Conservation (phyloP, 2,888 invertebrate species). For the Eupithecia inturbata region DNA sequence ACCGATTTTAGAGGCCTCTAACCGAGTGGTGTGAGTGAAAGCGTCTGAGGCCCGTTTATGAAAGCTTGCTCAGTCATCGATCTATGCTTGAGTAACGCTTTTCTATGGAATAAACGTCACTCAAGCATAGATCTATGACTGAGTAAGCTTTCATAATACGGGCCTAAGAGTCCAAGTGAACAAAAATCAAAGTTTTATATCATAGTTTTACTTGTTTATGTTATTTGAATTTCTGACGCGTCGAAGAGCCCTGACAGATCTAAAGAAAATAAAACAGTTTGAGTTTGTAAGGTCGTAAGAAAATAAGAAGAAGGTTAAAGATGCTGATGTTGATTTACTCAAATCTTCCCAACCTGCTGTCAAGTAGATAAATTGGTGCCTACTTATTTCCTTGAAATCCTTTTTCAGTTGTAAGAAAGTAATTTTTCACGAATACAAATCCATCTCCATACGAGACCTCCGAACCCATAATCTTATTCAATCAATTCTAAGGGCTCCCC, state of each 20-base stretch:
- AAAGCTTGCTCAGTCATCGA: too few relatives aligned
- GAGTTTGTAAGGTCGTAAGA: too few relatives aligned
- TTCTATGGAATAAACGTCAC: too few relatives aligned
- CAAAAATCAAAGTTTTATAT: too few relatives aligned
- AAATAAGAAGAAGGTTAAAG: background rate
- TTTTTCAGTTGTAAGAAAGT: background rate
- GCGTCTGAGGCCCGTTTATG: too few relatives aligned
- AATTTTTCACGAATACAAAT: background rate
- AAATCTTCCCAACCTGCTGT: background rate
- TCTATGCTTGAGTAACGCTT: too few relatives aligned
- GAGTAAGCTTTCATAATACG: too few relatives aligned
- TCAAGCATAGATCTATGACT: too few relatives aligned
- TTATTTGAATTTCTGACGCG: too few relatives aligned
- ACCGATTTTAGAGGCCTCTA: background rate
- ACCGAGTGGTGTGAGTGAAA: too few relatives aligned
- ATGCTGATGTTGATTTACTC: background rate
- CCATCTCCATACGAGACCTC: slow-evolving; percentile 7
- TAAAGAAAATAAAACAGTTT: background rate
- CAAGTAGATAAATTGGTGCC: background rate
- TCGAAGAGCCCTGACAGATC: background rate
- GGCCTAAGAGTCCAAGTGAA: background rate
- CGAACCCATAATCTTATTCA: slow-evolving; percentile 16
- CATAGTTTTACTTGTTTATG: too few relatives aligned
- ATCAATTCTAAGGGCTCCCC: slow-evolving; percentile 27
- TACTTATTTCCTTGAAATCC: background rate